These are phyloP conservation scores for Helicolenus hilgendorfi DNA, from an alignment of 2,797 vertebrate species.

Conservation along the genomic window DNA sequence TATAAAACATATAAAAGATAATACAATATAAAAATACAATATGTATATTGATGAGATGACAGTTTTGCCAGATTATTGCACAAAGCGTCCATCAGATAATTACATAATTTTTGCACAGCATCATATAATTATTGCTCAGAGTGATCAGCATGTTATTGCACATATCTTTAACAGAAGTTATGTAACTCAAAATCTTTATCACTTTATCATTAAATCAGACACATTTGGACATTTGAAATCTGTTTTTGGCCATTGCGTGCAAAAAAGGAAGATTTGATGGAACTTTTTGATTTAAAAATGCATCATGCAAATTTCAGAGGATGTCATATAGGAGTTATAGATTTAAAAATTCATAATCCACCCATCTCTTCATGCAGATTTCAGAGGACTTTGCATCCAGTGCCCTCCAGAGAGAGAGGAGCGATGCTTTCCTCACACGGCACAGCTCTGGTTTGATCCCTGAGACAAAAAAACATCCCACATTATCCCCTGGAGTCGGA, in stretches of 20 bases:
- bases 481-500: constrained; percentile 53
- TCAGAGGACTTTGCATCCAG: constrained; percentile 21
- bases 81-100: too few species aligned
- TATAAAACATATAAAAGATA: too few species aligned
- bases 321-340: neutral
- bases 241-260: neutral
- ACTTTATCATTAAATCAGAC: neutral
- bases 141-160: too few species aligned
- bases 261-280: neutral
- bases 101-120: too few species aligned
- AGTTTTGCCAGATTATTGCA: too few species aligned
- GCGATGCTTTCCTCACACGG: neutral
- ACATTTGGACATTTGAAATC: too few species aligned
- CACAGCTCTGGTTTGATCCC: constrained; percentile 48
- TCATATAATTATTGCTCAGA: too few species aligned
- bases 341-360: constrained; percentile 6
- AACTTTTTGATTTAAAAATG: neutral
- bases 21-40: too few species aligned
- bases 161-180: neutral
- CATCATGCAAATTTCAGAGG: constrained; percentile 5
- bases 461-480: constrained; percentile 48
- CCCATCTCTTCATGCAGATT: constrained; percentile 1
- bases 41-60: too few species aligned
- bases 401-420: neutral
- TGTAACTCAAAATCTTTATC: neutral